Conservation (phyloP, 2,888 invertebrate genomes). For the Chrysodeixis includens region DNA sequence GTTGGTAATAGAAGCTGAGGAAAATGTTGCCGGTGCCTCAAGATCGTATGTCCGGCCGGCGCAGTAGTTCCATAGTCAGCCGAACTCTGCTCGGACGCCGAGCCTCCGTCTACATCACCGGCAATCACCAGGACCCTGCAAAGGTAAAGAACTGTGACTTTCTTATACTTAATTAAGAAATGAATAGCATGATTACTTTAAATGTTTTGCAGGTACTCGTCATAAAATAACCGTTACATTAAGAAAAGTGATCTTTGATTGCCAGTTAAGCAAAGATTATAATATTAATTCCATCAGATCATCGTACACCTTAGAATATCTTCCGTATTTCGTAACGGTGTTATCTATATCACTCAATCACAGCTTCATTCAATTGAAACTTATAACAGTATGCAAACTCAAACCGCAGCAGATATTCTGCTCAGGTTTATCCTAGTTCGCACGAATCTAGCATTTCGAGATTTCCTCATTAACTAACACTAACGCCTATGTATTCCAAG, state of each 20-base stretch:
- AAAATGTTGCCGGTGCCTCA: constrained; percentile 88
- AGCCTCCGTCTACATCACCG: constrained; percentile 90
- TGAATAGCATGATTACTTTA: too few species aligned
- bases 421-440: constrained; percentile 9
- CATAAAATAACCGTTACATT: too few species aligned
- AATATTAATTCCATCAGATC: not conserved
- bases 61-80: constrained; percentile 92
- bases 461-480: constrained; percentile 31
- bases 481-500: constrained; percentile 32
- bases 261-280: too few species aligned
- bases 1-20: constrained; percentile 32
- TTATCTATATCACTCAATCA: not conserved
- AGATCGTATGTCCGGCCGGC: constrained; percentile 89
- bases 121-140: constrained; percentile 90
- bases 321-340: not conserved
- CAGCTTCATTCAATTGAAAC: not conserved
- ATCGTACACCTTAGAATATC: not conserved
- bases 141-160: constrained; percentile 83
- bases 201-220: too few species aligned
- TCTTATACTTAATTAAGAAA: not conserved
- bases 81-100: constrained; percentile 91
- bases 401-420: constrained; percentile 5
- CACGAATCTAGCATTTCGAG: constrained; percentile 20
- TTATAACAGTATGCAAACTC: constrained; percentile 3
- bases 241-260: too few species aligned